Base-by-base conservation (phyloP, 2,113 vertebrate genomes). In the Odocoileus virginianus region DNA sequence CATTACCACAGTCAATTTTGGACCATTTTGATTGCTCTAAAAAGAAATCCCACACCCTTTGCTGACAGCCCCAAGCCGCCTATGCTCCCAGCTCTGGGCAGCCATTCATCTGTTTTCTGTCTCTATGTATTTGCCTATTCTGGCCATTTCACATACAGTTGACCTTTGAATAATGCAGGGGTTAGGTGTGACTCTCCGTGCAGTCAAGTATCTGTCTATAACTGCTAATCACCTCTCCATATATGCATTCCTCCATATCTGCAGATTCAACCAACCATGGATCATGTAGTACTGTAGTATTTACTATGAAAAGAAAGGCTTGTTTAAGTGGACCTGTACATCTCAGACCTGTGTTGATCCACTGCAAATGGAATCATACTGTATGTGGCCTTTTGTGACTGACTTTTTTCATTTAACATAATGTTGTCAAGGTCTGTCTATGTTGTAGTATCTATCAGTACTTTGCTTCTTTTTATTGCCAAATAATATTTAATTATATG, bases 401-500 rank as follows among this genome's bases (percentile, higher is more conserved):
- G 45, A 6, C 16, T 74, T 86, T 61, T 95, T 91, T 67, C 55
- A 86, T 33, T 92, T 94, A 58, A 13, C 52, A 61, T 87, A 83
- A 55, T n/a, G 33, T 45, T 40, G 50, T 88, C 50, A 95, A 6
- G 58, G 45, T 89, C 47, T 87, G 30, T 61, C 43, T 88, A 1
- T 84, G 60, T 87, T 60, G 36, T n/a, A 91, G 47, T 43, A 12
- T 95, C 28, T 57, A 43, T 71, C 61, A 58, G 40, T 58, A 87
- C 61, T 83, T 93, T 57, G 43, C 90, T 87, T 94, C 60, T 95
- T 95, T 85, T 79, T 58, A 67, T 79, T 91, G 55, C 27, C 47
- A 3, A 91, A 15, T 93, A 67, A 64, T 91, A 43, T 83, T 78
- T 45, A 57, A 30, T 90, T 64, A 23, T 64, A 43, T 76, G 28